These are phyloP conservation scores for Patella ulyssiponensis DNA, from an alignment of 2,888 invertebrate genomes.

Conservation along the genomic window DNA sequence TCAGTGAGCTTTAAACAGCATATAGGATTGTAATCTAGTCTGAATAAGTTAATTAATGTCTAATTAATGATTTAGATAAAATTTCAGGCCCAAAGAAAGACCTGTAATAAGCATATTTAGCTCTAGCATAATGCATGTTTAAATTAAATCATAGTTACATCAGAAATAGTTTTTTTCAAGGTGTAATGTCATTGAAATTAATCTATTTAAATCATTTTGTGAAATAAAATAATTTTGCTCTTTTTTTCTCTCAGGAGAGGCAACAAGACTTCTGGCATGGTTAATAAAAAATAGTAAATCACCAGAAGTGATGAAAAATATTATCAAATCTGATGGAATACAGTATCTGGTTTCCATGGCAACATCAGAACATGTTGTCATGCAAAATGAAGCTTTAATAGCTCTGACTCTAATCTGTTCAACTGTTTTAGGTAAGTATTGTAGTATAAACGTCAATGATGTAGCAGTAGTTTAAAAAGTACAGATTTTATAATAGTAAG, in stretches of 20 bases:
- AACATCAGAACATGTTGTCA: conserved; percentile 85
- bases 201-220: not conserved
- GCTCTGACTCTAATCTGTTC: conserved; percentile 68
- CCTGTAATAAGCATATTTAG: too few relatives aligned
- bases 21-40: too few relatives aligned
- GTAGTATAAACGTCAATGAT: too few relatives aligned
- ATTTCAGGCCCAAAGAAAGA: too few relatives aligned
- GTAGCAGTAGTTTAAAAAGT: too few relatives aligned
- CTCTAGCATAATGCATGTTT: too few relatives aligned
- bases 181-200: not conserved
- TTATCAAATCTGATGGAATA: conserved; percentile 79
- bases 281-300: conserved; percentile 78
- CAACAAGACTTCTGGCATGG: conserved; percentile 76
- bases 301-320: conserved; percentile 72
- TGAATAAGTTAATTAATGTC: too few relatives aligned
- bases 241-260: conserved; percentile 64
- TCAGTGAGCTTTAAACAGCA: too few relatives aligned
- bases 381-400: conserved; percentile 76
- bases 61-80: too few relatives aligned
- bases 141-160: too few relatives aligned
- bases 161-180: too few relatives aligned
- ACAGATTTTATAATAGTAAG: too few relatives aligned
- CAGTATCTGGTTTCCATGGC: conserved; percentile 86
- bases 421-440: conserved; percentile 54
- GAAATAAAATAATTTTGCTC: conserved; percentile 1